A percentile compares a stretch with the other conserved stretches of the same genome.
phyloP scores from a whole-genome alignment of 2,888 invertebrate species.

The Acrobasis repandana region DNA sequence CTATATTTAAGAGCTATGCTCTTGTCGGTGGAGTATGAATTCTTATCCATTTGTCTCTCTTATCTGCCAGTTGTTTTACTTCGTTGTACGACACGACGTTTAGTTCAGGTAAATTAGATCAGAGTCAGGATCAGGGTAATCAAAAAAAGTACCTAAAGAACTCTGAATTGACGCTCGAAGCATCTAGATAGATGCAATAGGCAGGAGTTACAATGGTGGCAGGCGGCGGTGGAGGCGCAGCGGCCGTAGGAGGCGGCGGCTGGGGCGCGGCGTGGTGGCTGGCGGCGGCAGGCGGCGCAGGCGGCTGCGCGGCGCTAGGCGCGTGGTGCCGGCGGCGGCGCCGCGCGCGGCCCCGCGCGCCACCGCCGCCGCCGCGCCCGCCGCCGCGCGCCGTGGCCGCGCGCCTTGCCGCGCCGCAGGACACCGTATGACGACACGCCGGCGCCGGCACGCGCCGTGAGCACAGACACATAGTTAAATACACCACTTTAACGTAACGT shows the following conservation, averaged over 20 bases:
- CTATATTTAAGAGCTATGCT: no score
- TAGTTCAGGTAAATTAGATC: no score
- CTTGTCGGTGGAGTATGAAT: no score
- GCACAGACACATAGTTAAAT: slow-evolving; percentile 53
- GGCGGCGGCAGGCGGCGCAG: slow-evolving; percentile 47
- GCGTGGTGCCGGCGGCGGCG: slow-evolving; percentile 60
- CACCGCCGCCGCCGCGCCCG: slow-evolving; percentile 50
- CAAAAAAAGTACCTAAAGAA: not conserved
- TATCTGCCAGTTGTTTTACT: no score
- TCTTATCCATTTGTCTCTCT: no score
- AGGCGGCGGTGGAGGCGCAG: slow-evolving; percentile 43
- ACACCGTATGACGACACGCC: slow-evolving; percentile 73
- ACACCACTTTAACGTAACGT: slow-evolving; percentile 65
- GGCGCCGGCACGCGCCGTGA: slow-evolving; percentile 42
- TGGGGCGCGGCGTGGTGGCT: slow-evolving; percentile 45
- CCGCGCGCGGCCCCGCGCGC: slow-evolving; percentile 64
- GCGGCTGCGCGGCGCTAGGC: slow-evolving; percentile 42
- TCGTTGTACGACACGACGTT: no score
- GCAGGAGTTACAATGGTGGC: slow-evolving; percentile 40
- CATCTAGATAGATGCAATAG: not conserved
- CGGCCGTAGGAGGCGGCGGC: slow-evolving; percentile 32
- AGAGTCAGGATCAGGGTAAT: not conserved
- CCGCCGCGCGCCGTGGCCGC: slow-evolving; percentile 49
- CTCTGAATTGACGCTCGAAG: not conserved
- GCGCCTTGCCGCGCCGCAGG: slow-evolving; percentile 52